A percentile compares a stretch with the other conserved stretches of the same genome.
phyloP scores from a whole-genome alignment of 2,797 vertebrate genomes.

The Gallinago solitaria region DNA sequence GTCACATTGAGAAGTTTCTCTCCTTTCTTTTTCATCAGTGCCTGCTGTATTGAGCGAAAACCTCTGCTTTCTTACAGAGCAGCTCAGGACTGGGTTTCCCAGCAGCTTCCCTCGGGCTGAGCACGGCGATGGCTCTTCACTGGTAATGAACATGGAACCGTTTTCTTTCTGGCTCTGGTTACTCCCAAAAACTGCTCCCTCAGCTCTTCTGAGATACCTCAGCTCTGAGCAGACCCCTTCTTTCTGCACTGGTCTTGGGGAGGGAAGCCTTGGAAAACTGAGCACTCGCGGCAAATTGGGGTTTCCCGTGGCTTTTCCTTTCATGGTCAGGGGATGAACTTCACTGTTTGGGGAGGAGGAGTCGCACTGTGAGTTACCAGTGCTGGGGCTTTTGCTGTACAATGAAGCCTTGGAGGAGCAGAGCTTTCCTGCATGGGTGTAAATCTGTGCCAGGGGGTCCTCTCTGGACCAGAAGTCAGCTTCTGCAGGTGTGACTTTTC shows the following conservation, averaged over 20 bases:
- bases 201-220: background rate
- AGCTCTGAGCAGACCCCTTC: slow-evolving; percentile 76
- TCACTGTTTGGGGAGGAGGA: background rate
- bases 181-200: background rate
- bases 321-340: background rate
- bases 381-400: background rate
- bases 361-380: background rate
- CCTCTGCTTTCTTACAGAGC: background rate
- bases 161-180: slow-evolving; percentile 6
- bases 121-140: background rate
- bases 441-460: slow-evolving; percentile 86
- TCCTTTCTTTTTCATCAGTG: background rate
- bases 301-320: slow-evolving; percentile 10
- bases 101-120: slow-evolving; percentile 39
- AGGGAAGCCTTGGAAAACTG: slow-evolving; percentile 73
- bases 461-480: slow-evolving; percentile 19
- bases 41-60: background rate
- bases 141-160: rapidly evolving
- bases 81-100: background rate
- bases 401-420: background rate
- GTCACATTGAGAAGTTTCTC: background rate
- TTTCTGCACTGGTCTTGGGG: slow-evolving; percentile 68
- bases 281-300: slow-evolving; percentile 39
- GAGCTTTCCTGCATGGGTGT: slow-evolving; percentile 66
- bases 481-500: background rate